These are phyloP conservation scores for Lagenorhynchus albirostris DNA, from an alignment of 2,113 vertebrate species.

Conservation along the genomic window DNA sequence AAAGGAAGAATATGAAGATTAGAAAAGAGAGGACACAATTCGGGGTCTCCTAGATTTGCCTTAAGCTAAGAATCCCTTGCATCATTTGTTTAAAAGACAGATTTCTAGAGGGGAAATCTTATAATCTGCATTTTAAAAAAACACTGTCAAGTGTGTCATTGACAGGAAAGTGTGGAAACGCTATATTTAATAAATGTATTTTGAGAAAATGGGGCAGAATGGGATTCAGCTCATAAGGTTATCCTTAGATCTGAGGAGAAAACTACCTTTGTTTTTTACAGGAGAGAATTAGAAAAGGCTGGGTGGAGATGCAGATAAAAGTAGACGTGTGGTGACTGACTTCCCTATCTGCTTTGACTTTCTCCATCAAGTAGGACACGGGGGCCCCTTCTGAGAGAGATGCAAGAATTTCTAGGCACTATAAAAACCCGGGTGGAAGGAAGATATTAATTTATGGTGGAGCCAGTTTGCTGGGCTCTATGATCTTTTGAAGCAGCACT, in stretches of 20 bases:
- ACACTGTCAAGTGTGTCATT: not conserved
- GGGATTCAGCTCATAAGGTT: not conserved
- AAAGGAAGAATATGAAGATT: not conserved
- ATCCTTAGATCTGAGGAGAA: not conserved
- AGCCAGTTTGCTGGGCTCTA: not conserved
- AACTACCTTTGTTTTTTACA: not conserved
- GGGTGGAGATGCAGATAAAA: not conserved
- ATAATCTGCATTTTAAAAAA: not conserved
- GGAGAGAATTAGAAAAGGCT: not conserved
- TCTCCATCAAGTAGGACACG: not conserved
- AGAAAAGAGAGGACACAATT: not conserved
- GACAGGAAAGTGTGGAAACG: not conserved
- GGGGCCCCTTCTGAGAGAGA: not conserved
- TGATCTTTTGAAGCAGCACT: not conserved
- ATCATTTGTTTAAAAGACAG: not conserved
- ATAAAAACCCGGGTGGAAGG: not conserved
- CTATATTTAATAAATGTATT: not conserved
- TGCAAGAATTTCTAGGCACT: not conserved
- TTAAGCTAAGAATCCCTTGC: not conserved
- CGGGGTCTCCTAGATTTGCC: not conserved
- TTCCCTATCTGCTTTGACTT: not conserved
- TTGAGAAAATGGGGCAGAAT: not conserved
- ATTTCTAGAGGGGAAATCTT: not conserved
- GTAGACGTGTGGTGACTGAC: not conserved
- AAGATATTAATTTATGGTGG: not conserved